Percentiles rank a stretch among this genome's conserved stretches.
phyloP scores from a whole-genome alignment of 2,888 invertebrate genomes.

The Odontomyia ornata region DNA sequence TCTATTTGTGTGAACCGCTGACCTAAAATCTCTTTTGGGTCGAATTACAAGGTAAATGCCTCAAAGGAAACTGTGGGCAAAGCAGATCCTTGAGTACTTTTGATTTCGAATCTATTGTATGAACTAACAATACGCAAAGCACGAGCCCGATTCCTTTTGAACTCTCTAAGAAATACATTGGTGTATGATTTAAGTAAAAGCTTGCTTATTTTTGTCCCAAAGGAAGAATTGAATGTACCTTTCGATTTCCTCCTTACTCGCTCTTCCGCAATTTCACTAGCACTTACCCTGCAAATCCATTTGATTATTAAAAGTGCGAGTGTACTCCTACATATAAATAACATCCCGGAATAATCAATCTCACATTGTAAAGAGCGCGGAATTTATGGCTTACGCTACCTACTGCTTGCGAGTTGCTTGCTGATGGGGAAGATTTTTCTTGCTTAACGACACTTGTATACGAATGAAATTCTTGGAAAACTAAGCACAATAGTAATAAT shows the following conservation, averaged over 20 bases:
- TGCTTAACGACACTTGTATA: not conserved
- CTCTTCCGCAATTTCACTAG: too few relatives aligned
- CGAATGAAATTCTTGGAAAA: not conserved
- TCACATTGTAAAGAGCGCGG: not conserved
- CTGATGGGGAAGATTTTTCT: not conserved
- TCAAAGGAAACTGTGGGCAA: not conserved
- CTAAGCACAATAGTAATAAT: not conserved
- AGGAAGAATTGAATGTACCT: too few relatives aligned
- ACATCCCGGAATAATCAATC: not conserved
- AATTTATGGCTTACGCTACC: not conserved
- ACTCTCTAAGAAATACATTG: not conserved
- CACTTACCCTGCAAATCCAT: not conserved
- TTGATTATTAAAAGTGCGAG: conserved; percentile 1
- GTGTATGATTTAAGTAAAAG: not conserved
- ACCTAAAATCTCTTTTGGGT: not conserved
- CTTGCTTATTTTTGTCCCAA: not conserved
- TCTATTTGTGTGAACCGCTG: too few relatives aligned
- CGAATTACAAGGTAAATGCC: not conserved
- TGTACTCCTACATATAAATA: not conserved
- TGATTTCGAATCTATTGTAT: not conserved
- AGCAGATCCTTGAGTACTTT: not conserved
- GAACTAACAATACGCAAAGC: not conserved
- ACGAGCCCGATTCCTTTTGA: not conserved
- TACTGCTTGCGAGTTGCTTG: not conserved
- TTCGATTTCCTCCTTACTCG: too few relatives aligned